phyloP scores from a whole-genome alignment of 2,113 vertebrate species.

The Scatophagus argus region DNA sequence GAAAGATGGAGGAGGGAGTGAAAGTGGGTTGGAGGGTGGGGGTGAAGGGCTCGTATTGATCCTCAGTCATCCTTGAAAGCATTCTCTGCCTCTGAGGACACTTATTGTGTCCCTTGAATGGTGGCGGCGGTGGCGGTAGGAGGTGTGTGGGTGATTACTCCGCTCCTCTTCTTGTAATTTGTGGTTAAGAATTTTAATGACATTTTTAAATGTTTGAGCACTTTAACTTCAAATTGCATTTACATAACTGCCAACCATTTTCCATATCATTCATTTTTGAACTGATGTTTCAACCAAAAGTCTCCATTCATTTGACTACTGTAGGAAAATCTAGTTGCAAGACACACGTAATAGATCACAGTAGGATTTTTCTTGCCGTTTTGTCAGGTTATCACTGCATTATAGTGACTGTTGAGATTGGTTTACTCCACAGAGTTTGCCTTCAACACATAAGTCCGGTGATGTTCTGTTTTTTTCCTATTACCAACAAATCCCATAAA shows the following conservation, averaged over 20 bases:
- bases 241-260: neutral
- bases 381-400: neutral
- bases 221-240: neutral
- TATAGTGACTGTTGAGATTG: neutral
- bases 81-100: conserved; percentile 22
- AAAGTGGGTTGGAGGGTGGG: conserved; percentile 14
- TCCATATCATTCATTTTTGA: neutral
- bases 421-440: too few relatives aligned
- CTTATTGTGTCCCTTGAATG: conserved; percentile 15
- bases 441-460: too few relatives aligned
- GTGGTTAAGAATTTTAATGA: conserved; percentile 7
- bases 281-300: neutral
- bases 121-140: neutral
- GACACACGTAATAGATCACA: neutral
- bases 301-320: neutral
- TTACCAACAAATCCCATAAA: neutral
- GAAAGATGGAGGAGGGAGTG: conserved; percentile 31
- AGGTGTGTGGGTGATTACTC: conserved; percentile 14
- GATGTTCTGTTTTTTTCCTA: too few relatives aligned
- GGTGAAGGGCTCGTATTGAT: conserved; percentile 48
- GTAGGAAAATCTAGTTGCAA: neutral
- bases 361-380: neutral
- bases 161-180: conserved; percentile 21
- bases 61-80: conserved; percentile 57
- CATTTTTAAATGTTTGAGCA: neutral